Evolutionary conservation across 2,888 invertebrate genomes (phyloP), one percentile per base, ranked within the genome.

Genomic region (Lepidonotus clava): DNA sequence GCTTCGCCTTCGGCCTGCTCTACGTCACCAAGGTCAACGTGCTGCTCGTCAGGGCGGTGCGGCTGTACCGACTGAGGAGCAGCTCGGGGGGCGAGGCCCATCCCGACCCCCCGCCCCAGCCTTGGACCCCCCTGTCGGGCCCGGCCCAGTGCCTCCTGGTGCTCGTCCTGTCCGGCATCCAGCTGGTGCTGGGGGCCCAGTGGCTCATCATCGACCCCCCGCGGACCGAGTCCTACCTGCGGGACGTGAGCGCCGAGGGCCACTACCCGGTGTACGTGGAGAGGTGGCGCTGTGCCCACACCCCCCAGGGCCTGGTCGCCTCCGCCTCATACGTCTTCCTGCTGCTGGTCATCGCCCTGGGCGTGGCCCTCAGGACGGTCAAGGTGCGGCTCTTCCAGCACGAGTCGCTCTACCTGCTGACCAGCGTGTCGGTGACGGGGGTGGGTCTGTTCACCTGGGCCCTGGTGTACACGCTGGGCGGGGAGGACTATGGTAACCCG

Each of bases 191-290:
- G 6, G 85, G 40, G 0, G 61, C 61, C 0, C 85, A 87, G 24
- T 87, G 85, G 85, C 66, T 87, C 8, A 77, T 87, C 61, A 34
- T 85, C 0, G 53, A 32, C 11, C 87, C 87, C 0, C 87, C 87
- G 21, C 61, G 53, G 1, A 67, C 84, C 2, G n/a, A 36, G 36
- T 38, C 46, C 36, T 66, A 51, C 46, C 53, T 77, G 8, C 32
- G 28, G 4, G 84, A 84, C 36, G 40, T 71, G 36, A 67, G 51
- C 36, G 41, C 51, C 5, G 67, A 80, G 21, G 67, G 46, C 18
- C 38, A 41, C n/a, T 77, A 77, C 46, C 66, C 87, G 5, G n/a
- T 87, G 1, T 85, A 85, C 38, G 38, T 46, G 8, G 51, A 77
- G 1, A 18, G 21, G n/a, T 85, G 87, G 87, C 51, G 66, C 6